phyloP scores from a whole-genome alignment of 2,888 invertebrate species.

The Cosmia trapezina region DNA sequence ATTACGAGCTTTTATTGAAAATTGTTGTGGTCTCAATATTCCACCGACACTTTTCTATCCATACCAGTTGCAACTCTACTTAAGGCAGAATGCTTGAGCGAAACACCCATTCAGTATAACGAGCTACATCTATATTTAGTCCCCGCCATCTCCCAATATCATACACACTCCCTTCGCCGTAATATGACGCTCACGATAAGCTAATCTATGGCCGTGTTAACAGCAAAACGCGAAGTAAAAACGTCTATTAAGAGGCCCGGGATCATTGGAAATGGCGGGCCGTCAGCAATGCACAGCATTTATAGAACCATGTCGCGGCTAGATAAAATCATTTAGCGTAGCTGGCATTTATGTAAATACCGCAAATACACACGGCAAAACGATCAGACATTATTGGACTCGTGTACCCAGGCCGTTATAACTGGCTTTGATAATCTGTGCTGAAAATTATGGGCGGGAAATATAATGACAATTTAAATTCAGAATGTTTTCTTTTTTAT shows the following conservation, averaged over 20 bases:
- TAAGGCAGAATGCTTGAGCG: slow-evolving; percentile 4
- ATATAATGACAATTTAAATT: slow-evolving; percentile 25
- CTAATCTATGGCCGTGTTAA: slow-evolving; percentile 57
- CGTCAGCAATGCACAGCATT: slow-evolving; percentile 58
- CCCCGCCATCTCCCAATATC: slow-evolving; percentile 40
- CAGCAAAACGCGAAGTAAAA: slow-evolving; percentile 57
- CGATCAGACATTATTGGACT: slow-evolving; percentile 49
- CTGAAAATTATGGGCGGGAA: slow-evolving; percentile 46
- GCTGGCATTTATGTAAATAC: slow-evolving; percentile 65
- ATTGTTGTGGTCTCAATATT: not conserved
- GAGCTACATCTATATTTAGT: slow-evolving; percentile 42
- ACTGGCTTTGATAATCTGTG: slow-evolving; percentile 54
- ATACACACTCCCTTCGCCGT: slow-evolving; percentile 34
- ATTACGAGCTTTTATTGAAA: not conserved
- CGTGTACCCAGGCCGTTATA: slow-evolving; percentile 51
- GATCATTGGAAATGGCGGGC: slow-evolving; percentile 55
- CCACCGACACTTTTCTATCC: not conserved
- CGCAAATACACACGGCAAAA: slow-evolving; percentile 47
- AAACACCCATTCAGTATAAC: slow-evolving; percentile 36
- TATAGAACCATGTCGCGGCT: slow-evolving; percentile 55
- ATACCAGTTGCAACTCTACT: not conserved
- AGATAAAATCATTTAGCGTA: slow-evolving; percentile 66
- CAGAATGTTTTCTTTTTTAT: slow-evolving; percentile 11
- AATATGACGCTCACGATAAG: slow-evolving; percentile 54
- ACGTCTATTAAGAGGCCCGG: slow-evolving; percentile 37